Percentiles rank a stretch among this genome's conserved stretches.
These are phyloP conservation scores for Dinocampus coccinellae DNA, from an alignment of 2,888 invertebrate genomes.

Conservation along the genomic window DNA sequence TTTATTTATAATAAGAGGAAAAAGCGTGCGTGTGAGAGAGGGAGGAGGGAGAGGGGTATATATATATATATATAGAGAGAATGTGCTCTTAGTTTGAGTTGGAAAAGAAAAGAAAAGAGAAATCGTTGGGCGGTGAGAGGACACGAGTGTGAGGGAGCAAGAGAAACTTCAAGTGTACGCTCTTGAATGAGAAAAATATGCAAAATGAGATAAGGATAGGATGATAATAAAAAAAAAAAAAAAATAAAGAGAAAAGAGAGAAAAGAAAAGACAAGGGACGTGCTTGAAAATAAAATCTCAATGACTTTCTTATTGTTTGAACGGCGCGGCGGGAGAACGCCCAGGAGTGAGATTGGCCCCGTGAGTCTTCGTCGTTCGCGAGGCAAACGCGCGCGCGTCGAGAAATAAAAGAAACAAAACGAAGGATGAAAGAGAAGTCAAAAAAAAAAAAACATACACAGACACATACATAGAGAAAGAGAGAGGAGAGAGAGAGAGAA, in stretches of 20 bases:
- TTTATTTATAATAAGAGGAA: background rate
- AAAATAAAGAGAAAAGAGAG: background rate
- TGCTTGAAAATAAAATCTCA: constrained; percentile 24
- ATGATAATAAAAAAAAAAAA: background rate
- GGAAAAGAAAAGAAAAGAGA: constrained; percentile 52
- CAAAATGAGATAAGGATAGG: background rate
- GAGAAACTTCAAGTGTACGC: no score
- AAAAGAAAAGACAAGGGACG: background rate
- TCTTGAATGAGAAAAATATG: background rate
- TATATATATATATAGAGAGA: background rate
- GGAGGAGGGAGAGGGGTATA: background rate
- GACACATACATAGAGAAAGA: background rate
- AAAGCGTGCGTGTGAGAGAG: background rate
- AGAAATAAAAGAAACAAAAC: background rate
- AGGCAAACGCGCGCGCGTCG: background rate
- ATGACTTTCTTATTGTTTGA: constrained; percentile 35
- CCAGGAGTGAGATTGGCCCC: constrained; percentile 14
- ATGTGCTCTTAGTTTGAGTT: constrained; percentile 15
- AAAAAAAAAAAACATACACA: no score
- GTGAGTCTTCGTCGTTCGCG: background rate
- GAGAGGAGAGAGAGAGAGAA: background rate
- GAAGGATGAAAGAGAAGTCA: no score
- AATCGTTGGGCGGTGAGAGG: constrained; percentile 53
- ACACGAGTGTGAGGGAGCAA: constrained; percentile 39
- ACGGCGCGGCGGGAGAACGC: constrained; percentile 7